Conservation (phyloP, 2,888 invertebrate genomes). For the Himalopsyche japonica region DNA sequence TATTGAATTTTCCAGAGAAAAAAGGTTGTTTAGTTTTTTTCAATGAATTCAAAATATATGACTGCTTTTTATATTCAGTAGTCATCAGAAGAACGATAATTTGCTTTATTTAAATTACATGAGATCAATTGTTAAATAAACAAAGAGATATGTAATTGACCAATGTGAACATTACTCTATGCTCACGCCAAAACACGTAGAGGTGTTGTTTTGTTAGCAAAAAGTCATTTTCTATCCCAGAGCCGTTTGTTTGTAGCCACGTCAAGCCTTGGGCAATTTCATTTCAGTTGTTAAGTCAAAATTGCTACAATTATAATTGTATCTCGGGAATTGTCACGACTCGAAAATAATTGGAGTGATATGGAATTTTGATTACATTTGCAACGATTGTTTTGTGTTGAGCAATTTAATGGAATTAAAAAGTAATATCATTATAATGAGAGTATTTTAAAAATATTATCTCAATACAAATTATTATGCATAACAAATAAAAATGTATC, state of each 20-base stretch:
- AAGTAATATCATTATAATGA: neutral
- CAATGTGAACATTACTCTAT: neutral
- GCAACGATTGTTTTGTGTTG: neutral
- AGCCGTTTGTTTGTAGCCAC: neutral
- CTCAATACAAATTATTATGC: neutral
- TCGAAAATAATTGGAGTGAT: neutral
- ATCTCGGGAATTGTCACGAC: neutral
- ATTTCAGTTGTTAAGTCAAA: neutral
- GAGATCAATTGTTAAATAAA: too few relatives aligned
- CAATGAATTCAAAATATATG: too few relatives aligned
- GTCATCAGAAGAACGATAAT: too few relatives aligned
- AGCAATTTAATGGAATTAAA: neutral
- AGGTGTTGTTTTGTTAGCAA: neutral
- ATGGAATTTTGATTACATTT: conserved; percentile 1
- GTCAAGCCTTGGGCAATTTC: neutral
- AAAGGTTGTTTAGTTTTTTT: too few relatives aligned
- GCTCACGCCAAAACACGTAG: neutral
- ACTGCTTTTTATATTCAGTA: too few relatives aligned
- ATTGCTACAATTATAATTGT: neutral
- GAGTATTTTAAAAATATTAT: neutral
- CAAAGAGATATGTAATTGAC: neutral
- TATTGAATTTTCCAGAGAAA: too few relatives aligned
- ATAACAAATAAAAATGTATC: neutral
- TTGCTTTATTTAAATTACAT: too few relatives aligned
- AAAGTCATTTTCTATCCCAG: neutral